Base-by-base conservation (phyloP, 2,888 invertebrate genomes). In the Caenorhabditis afra region DNA sequence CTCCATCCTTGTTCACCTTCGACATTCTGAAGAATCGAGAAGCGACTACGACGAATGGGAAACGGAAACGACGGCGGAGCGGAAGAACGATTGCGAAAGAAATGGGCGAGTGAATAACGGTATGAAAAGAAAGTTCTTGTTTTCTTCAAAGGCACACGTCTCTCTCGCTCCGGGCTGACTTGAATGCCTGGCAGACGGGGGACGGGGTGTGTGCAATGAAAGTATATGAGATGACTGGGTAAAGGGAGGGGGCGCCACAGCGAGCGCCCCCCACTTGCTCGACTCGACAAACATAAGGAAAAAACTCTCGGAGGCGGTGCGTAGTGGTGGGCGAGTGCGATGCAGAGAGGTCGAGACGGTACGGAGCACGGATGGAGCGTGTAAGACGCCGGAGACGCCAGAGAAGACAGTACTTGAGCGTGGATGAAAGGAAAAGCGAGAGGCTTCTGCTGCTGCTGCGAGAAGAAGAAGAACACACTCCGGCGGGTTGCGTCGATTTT, bases 1-100 rank as follows among this genome's bases (percentile, higher is more conserved):
- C 87, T 59, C 88, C 88, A 71, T 89, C 89, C 83, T 90, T 89
- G 66, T 88, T 90, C 62, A 87, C 85, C 81, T 88, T 87, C 78
- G 89, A 90, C 88, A 90, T 89, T 20, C 8, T 66, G 22, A 7
- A 55, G 23, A 73, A 45, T 29, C 3, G 7, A 29, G 29, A 29
- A 29, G 29, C 29, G 29, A 29, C 29, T 29, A 29, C 29, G 29
- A 29, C 4, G 29, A 29, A 29, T 5, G 29, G 29, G 29, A 29
- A n/a, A n/a, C n/a, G n/a, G 29, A 29, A 41, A 4, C 23, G 20
- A 39, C 18, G 57, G 8, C 53, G 35, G 20, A 57, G n/a, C 11
- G 14, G 57, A 47, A 18, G 37, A 49, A 22, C 20, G 20, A 41
- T n/a, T 16, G 57, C 37, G 50, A 35, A n/a, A 22, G 47, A 29